Percentiles rank a stretch among this genome's conserved stretches.
Evolutionary conservation across 2,888 invertebrate genomes (phyloP).

Genomic region (Tipula vernalis): DNA sequence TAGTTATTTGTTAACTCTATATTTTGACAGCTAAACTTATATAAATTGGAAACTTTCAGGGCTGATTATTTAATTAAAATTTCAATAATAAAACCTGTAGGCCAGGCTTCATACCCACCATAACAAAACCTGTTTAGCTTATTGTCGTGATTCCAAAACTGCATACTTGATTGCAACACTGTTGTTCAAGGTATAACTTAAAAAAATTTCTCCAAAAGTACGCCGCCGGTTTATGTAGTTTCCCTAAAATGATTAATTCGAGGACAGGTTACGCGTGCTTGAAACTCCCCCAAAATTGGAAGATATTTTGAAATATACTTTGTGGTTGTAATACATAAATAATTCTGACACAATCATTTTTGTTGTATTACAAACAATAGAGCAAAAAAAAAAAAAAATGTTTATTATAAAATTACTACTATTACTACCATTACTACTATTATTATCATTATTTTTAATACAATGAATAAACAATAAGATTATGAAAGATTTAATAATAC

Average conservation of each 20-base stretch:
- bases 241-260: neutral
- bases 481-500: neutral
- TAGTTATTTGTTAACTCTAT: neutral
- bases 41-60: neutral
- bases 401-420: neutral
- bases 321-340: neutral
- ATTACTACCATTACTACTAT: neutral
- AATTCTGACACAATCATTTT: neutral
- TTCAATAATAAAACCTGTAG: neutral
- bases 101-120: neutral
- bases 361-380: neutral
- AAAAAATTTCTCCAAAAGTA: neutral
- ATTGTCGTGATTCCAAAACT: neutral
- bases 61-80: neutral
- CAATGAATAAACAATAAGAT: neutral
- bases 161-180: neutral
- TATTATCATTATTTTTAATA: neutral
- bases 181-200: neutral
- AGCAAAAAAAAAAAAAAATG: neutral
- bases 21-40: neutral
- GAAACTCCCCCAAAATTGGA: neutral
- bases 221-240: neutral
- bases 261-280: neutral
- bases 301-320: neutral
- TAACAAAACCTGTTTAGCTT: neutral